Conservation (phyloP, 2,888 invertebrate genomes). For the Oegoconia quadripuncta region DNA sequence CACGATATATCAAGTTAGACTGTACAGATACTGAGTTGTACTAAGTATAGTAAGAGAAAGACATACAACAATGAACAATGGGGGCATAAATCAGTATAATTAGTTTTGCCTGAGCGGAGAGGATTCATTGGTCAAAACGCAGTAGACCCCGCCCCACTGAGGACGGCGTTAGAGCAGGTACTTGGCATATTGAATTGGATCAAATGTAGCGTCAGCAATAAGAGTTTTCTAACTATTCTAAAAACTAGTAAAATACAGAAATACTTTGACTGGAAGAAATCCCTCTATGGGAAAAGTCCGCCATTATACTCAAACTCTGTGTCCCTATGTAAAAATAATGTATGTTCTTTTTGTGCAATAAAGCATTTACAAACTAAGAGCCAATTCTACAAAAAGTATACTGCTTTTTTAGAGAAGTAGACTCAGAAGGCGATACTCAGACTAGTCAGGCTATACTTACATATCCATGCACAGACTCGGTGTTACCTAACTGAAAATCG, state of each 20-base stretch:
- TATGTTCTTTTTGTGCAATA: too few species aligned
- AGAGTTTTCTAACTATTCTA: background rate
- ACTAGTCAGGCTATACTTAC: too few species aligned
- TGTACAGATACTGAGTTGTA: slow-evolving; percentile 50
- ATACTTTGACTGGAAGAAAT: too few species aligned
- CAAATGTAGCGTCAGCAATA: slow-evolving; percentile 59
- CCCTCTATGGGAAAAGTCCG: too few species aligned
- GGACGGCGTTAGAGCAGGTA: slow-evolving; percentile 60
- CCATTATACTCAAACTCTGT: too few species aligned
- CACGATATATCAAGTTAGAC: slow-evolving; percentile 22
- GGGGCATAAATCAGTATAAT: slow-evolving; percentile 96
- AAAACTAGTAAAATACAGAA: background rate
- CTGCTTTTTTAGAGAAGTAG: background rate
- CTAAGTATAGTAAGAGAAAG: slow-evolving; percentile 63
- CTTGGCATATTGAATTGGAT: slow-evolving; percentile 59
- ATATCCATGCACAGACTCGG: too few species aligned
- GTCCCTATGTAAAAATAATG: too few species aligned
- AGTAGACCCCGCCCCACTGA: slow-evolving; percentile 76
- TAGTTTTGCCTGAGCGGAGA: slow-evolving; percentile 84
- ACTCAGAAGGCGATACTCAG: too few species aligned
- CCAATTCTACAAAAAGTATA: background rate
- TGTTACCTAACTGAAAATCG: too few species aligned
- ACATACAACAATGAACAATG: slow-evolving; percentile 92
- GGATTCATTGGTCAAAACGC: slow-evolving; percentile 83
- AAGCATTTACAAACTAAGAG: too few species aligned